These are phyloP conservation scores for Eubasilissa regina DNA, from an alignment of 1,140 invertebrate species.

Conservation along the genomic window DNA sequence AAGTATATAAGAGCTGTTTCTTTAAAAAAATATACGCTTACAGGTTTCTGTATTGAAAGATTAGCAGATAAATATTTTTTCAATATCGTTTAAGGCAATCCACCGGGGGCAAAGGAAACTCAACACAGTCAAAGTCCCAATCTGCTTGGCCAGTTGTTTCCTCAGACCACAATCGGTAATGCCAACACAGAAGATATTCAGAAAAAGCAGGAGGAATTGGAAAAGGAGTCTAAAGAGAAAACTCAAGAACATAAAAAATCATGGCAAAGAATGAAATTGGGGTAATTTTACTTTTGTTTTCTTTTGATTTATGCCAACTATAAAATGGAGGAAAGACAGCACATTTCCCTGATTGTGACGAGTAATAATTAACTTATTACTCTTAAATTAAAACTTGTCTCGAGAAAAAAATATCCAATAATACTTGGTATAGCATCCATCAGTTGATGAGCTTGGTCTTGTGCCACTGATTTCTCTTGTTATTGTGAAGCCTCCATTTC, in stretches of 20 bases:
- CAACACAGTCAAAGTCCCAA: constrained; percentile 38
- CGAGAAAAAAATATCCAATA: too few relatives aligned
- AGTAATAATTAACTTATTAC: too few relatives aligned
- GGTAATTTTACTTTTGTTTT: constrained; percentile 63
- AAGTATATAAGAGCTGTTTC: too few relatives aligned
- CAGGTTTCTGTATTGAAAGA: background rate
- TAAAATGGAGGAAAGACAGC: background rate
- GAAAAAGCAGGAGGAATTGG: constrained; percentile 69
- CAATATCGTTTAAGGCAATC: constrained; percentile 15
- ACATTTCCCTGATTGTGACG: constrained; percentile 6
- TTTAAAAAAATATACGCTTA: too few relatives aligned
- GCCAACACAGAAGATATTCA: constrained; percentile 66
- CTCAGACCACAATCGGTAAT: constrained; percentile 63
- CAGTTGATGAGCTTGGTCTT: too few relatives aligned
- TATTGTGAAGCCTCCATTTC: too few relatives aligned
- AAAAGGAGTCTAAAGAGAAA: constrained; percentile 70
- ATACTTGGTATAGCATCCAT: too few relatives aligned
- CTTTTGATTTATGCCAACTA: background rate
- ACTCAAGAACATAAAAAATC: constrained; percentile 74
- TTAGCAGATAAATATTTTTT: background rate
- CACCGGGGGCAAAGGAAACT: constrained; percentile 42
- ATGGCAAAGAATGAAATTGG: constrained; percentile 76
- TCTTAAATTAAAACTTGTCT: too few relatives aligned
- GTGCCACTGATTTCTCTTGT: too few relatives aligned
- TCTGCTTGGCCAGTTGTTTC: constrained; percentile 68